phyloP scores from a whole-genome alignment of 1,140 invertebrate genomes.

The Diabrotica undecimpunctata region DNA sequence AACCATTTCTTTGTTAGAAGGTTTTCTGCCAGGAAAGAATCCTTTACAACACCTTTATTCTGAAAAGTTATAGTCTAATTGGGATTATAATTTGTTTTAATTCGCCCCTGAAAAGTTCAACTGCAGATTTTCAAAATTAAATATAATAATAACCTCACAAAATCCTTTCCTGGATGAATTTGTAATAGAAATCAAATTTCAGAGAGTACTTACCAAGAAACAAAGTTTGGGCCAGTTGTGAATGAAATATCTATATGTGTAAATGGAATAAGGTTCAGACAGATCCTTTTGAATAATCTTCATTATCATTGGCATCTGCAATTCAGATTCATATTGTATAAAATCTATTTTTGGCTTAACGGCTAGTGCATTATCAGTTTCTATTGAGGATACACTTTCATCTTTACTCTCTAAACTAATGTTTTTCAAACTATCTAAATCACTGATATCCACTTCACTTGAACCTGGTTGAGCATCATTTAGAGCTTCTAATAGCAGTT shows the following conservation, averaged over 20 bases:
- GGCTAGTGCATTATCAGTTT: constrained; percentile 15
- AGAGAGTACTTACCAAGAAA: constrained; percentile 72
- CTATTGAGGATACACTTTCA: background rate
- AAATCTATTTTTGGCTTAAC: constrained; percentile 51
- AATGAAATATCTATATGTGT: constrained; percentile 99
- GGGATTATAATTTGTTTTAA: too few relatives aligned
- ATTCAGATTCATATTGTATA: constrained; percentile 81
- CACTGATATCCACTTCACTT: constrained; percentile 13
- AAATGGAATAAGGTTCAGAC: constrained; percentile 99
- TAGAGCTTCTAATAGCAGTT: background rate
- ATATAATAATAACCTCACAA: too few relatives aligned
- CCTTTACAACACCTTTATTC: too few relatives aligned
- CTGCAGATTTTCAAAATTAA: too few relatives aligned
- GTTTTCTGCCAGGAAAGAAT: too few relatives aligned
- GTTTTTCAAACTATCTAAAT: constrained; percentile 17
- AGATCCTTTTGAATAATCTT: constrained; percentile 97
- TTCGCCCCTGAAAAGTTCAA: too few relatives aligned
- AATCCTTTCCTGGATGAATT: too few relatives aligned
- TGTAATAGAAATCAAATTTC: too few relatives aligned
- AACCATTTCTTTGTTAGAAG: too few relatives aligned
- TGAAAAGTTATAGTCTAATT: too few relatives aligned
- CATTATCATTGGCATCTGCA: constrained; percentile 96
- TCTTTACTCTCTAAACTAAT: constrained; percentile 13
- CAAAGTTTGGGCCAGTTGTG: constrained; percentile 99
- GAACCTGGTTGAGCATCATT: background rate